These are phyloP conservation scores for Eupithecia subfuscata DNA, from an alignment of 2,888 invertebrate species.

Conservation along the genomic window DNA sequence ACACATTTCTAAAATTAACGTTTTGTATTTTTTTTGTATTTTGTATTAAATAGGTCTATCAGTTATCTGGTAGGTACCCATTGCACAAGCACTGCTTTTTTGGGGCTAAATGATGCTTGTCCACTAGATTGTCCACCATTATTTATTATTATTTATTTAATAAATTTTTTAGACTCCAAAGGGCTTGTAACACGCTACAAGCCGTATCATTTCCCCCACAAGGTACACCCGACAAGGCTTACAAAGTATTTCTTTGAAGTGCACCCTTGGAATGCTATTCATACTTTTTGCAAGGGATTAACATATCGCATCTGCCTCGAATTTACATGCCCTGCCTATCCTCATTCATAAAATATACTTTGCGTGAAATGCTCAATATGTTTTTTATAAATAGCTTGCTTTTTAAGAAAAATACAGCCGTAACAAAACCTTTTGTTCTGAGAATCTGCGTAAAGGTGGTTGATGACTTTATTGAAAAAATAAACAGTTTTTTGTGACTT, in stretches of 20 bases:
- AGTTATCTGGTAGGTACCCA: no score
- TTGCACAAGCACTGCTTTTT: background rate
- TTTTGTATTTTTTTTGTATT: no score
- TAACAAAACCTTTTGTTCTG: background rate
- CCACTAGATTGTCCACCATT: background rate
- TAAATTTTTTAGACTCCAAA: background rate
- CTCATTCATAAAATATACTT: slow-evolving; percentile 3
- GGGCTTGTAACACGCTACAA: background rate
- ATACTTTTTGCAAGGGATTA: slow-evolving; percentile 48
- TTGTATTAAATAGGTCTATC: no score
- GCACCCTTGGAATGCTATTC: slow-evolving; percentile 49
- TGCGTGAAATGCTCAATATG: background rate
- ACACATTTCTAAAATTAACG: no score
- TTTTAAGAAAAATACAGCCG: background rate
- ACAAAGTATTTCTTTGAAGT: slow-evolving; percentile 45
- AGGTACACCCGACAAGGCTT: slow-evolving; percentile 7
- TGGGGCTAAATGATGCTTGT: background rate
- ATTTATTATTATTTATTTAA: background rate
- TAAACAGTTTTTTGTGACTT: no score
- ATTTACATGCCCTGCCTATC: slow-evolving; percentile 46
- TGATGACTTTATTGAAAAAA: no score
- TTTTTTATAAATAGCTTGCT: background rate
- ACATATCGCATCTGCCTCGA: slow-evolving; percentile 50
- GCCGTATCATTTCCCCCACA: background rate
- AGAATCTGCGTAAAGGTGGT: no score